Evolutionary conservation across 2,797 vertebrate genomes (phyloP), one percentile per base, ranked within the genome.

Genomic region (Artibeus jamaicensis): DNA sequence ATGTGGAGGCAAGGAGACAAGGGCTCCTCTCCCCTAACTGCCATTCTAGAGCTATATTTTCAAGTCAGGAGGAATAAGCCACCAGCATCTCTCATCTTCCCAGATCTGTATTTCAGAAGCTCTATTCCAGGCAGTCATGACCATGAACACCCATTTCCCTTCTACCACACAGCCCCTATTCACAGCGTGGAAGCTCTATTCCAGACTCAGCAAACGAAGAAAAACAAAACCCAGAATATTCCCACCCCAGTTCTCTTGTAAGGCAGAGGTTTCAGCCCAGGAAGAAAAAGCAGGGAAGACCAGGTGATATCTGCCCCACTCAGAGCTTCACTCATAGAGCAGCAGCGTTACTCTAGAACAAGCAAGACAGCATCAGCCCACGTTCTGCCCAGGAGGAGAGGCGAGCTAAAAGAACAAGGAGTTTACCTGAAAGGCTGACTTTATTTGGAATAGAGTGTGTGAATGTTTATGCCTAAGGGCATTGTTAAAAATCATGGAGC

Each of bases 321-420:
- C 9, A 6, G 68, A 39, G 34, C 55, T 12, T 32, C 37, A 6
- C 14, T 59, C 50, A 18, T 0, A 37, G 42, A 15, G 9, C 0
- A 32, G 26, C 10, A 3, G 15, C 16, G 2, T 15, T 12, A 21
- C 7, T 32, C 32, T 8, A 39, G 16, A 50, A 34, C n/a, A 37
- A 32, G 71, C 15, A 29, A 9, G 9, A 4, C 12, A 0, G 12
- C 3, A 1, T 7, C 18, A 50, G 26, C 1, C 8, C 9, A 50
- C 32, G 10, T 19, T 77, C 71, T 86, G 1, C 59, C 34, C 34
- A 84, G 39, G 37, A 73, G 39, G 50, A 53, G 34, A 89, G 48
- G 42, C 5, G 42, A 59, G 11, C 26, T 16, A 9, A n/a, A 21
- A 10, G 44, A 53, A 39, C 1, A 37, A 76, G 53, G 22, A 50